Conservation (phyloP, 1,140 invertebrate species). For the Brachionus calyciflorus region DNA sequence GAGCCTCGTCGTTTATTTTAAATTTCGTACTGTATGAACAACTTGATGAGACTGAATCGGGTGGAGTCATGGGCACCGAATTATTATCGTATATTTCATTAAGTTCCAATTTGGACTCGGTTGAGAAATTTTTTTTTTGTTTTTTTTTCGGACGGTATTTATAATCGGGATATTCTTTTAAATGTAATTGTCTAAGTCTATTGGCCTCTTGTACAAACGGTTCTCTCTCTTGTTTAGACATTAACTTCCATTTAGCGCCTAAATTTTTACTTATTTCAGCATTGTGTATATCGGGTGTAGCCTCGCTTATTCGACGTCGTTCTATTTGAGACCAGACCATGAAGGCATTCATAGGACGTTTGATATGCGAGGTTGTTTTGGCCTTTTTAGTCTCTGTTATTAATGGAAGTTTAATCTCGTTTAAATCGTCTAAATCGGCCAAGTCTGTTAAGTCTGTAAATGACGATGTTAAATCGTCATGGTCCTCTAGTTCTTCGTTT, state of each 20-base stretch:
- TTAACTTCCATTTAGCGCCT: conserved; percentile 26
- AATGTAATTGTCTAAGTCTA: conserved; percentile 77
- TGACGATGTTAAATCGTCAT: too few relatives aligned
- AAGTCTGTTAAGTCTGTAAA: too few relatives aligned
- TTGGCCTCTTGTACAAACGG: conserved; percentile 89
- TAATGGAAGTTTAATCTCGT: too few relatives aligned
- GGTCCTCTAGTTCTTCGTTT: too few relatives aligned
- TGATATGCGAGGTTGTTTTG: conserved; percentile 65
- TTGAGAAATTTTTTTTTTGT: conserved; percentile 14
- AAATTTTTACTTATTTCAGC: conserved; percentile 41
- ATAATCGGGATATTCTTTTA: conserved; percentile 84
- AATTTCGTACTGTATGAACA: conserved; percentile 26
- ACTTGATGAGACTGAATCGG: conserved; percentile 1
- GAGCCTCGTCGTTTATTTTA: background rate
- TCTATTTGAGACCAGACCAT: conserved; percentile 59
- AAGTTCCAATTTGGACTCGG: background rate
- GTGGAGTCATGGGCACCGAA: conserved; percentile 11
- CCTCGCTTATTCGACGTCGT: conserved; percentile 3
- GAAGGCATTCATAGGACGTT: conserved; percentile 96
- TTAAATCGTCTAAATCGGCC: too few relatives aligned
- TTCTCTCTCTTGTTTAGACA: conserved; percentile 75
- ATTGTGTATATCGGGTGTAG: conserved; percentile 21
- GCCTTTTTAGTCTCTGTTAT: too few relatives aligned
- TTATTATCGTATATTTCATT: background rate
- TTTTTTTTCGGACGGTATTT: conserved; percentile 82